These are phyloP conservation scores for Notothenia rossii DNA, from an alignment of 2,113 vertebrate genomes.

Conservation along the genomic window DNA sequence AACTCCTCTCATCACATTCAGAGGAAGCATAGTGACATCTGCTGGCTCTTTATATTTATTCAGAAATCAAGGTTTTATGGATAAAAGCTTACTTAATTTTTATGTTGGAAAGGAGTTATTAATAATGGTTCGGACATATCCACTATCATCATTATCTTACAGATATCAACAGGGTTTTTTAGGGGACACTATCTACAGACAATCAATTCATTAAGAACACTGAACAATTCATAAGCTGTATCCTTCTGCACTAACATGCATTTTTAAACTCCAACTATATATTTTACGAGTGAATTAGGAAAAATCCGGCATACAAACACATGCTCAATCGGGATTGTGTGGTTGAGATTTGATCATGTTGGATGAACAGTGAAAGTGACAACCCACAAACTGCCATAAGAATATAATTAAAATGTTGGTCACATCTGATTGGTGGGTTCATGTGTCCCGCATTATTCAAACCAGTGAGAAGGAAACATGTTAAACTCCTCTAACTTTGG, in stretches of 20 bases:
- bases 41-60: constrained; percentile 26
- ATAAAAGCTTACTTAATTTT: too few species aligned
- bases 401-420: not conserved
- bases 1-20: not conserved
- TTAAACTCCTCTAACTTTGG: not conserved
- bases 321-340: not conserved
- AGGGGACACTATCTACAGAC: too few species aligned
- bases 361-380: not conserved
- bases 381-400: not conserved
- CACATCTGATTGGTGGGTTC: too few species aligned
- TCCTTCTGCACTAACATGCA: not conserved
- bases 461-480: not conserved
- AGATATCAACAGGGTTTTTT: too few species aligned
- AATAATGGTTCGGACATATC: too few species aligned
- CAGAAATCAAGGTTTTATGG: not conserved
- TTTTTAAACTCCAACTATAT: not conserved
- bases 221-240: not conserved
- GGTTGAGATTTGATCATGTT: not conserved
- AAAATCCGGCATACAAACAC: not conserved
- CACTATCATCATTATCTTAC: too few species aligned
- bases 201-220: too few species aligned
- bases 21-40: constrained; percentile 65
- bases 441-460: not conserved
- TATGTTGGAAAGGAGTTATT: too few species aligned
- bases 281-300: not conserved